Percentiles rank a stretch among this genome's conserved stretches.
Evolutionary conservation across 2,888 invertebrate genomes (phyloP).

Genomic region (Drosophila pseudotakahashii): DNA sequence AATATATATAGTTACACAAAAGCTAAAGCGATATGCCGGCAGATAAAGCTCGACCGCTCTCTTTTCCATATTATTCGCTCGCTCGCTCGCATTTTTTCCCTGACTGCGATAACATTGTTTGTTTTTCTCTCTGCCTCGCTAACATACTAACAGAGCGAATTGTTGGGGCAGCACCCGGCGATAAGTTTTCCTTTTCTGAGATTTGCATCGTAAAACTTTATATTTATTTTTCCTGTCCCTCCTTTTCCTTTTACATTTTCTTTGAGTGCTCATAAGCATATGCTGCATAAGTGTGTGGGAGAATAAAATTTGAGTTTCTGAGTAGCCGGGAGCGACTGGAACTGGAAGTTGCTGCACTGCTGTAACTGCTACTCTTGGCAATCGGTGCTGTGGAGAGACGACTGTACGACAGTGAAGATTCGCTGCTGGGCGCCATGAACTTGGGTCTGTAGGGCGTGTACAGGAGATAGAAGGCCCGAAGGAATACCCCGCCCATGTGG

Average conservation of each 20-base stretch:
- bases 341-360: slow-evolving; percentile 61
- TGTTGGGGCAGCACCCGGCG: slow-evolving; percentile 17
- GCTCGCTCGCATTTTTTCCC: not conserved
- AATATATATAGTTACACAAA: slow-evolving; percentile 53
- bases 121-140: slow-evolving; percentile 46
- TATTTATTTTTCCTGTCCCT: slow-evolving; percentile 7
- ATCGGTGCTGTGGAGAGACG: slow-evolving; percentile 82
- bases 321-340: slow-evolving; percentile 53
- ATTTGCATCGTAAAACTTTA: slow-evolving; percentile 19
- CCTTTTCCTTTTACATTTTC: not conserved
- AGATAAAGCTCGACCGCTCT: slow-evolving; percentile 15
- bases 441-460: slow-evolving; percentile 84
- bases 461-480: slow-evolving; percentile 83
- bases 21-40: slow-evolving; percentile 26
- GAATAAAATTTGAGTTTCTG: slow-evolving; percentile 5
- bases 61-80: not conserved
- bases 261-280: not conserved
- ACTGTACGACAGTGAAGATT: slow-evolving; percentile 83
- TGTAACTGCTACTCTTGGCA: slow-evolving; percentile 70
- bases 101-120: slow-evolving; percentile 64
- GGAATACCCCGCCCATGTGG: slow-evolving; percentile 79
- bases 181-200: not conserved
- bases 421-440: slow-evolving; percentile 80
- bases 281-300: too few relatives aligned
- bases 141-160: slow-evolving; percentile 51